A percentile compares a stretch with the other conserved stretches of the same genome.
These are phyloP conservation scores for Drosophila colorata DNA, from an alignment of 2,888 invertebrate genomes.

Conservation along the genomic window DNA sequence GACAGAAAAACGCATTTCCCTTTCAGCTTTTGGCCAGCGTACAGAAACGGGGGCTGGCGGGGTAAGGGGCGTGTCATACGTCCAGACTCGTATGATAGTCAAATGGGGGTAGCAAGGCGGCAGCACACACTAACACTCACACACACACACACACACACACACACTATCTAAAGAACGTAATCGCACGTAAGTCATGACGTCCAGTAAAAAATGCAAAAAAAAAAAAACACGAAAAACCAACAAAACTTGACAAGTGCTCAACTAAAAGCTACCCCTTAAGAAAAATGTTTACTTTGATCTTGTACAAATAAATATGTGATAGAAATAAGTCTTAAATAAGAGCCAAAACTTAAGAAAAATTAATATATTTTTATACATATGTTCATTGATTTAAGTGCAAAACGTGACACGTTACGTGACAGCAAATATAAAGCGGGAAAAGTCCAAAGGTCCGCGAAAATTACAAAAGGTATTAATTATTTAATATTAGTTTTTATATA, in stretches of 20 bases:
- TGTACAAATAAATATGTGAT: too few species aligned
- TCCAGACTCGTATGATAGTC: conserved; percentile 65
- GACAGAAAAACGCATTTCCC: conserved; percentile 55
- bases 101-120: conserved; percentile 64
- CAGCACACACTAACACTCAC: conserved; percentile 22
- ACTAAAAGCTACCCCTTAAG: conserved; percentile 13
- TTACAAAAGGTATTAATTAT: too few species aligned
- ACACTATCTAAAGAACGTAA: conserved; percentile 66
- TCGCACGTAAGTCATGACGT: conserved; percentile 72
- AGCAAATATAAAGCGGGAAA: too few species aligned
- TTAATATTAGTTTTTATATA: too few species aligned
- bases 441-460: too few species aligned
- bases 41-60: conserved; percentile 13
- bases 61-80: conserved; percentile 13
- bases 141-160: conserved; percentile 27
- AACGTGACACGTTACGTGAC: too few species aligned
- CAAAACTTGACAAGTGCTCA: neutral
- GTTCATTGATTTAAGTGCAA: too few species aligned
- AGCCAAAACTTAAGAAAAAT: too few species aligned
- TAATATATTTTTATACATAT: too few species aligned
- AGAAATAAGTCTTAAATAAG: too few species aligned
- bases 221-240: neutral
- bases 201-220: conserved; percentile 70
- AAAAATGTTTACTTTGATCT: too few species aligned
- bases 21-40: conserved; percentile 55